A percentile compares a stretch with the other conserved stretches of the same genome.
Conservation (phyloP, 1,140 invertebrate genomes). For the Zaprionus inermis region DNA sequence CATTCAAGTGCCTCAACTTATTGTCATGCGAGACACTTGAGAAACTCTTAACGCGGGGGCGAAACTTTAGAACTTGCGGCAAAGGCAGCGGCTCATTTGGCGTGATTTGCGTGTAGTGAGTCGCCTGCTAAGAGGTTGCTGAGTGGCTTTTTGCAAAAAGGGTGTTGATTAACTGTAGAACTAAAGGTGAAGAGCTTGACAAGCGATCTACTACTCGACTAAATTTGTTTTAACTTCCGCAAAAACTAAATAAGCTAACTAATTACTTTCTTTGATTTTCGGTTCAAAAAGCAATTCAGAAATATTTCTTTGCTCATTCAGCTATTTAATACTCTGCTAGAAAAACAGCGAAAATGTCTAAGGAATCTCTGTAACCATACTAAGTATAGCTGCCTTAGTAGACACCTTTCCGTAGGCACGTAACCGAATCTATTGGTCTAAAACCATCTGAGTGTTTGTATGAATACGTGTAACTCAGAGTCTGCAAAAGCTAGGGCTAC, state of each 20-base stretch:
- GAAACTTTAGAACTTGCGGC: slow-evolving; percentile 49
- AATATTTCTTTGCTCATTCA: no score
- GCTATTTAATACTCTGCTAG: no score
- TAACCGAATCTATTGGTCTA: no score
- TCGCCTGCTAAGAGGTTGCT: slow-evolving; percentile 4
- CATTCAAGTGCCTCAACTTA: slow-evolving; percentile 20
- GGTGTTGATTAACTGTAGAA: slow-evolving; percentile 31
- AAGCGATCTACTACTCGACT: neutral
- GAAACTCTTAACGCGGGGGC: slow-evolving; percentile 57
- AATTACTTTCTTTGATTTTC: no score
- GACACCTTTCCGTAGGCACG: no score
- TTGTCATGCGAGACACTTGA: slow-evolving; percentile 75
- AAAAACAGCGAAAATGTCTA: no score
- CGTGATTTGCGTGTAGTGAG: slow-evolving; percentile 49
- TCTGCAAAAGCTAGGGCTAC: neutral
- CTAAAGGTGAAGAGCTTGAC: slow-evolving; percentile 14
- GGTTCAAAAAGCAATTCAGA: no score
- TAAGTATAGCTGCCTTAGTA: no score
- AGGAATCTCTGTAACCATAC: no score
- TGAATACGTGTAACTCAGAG: neutral
- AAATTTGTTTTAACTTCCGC: neutral
- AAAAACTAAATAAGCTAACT: neutral
- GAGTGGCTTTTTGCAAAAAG: slow-evolving; percentile 50
- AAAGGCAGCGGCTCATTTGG: slow-evolving; percentile 62
- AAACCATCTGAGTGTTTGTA: neutral